These are phyloP conservation scores for Brienomyrus brachyistius DNA, from an alignment of 2,113 vertebrate genomes.

Conservation along the genomic window DNA sequence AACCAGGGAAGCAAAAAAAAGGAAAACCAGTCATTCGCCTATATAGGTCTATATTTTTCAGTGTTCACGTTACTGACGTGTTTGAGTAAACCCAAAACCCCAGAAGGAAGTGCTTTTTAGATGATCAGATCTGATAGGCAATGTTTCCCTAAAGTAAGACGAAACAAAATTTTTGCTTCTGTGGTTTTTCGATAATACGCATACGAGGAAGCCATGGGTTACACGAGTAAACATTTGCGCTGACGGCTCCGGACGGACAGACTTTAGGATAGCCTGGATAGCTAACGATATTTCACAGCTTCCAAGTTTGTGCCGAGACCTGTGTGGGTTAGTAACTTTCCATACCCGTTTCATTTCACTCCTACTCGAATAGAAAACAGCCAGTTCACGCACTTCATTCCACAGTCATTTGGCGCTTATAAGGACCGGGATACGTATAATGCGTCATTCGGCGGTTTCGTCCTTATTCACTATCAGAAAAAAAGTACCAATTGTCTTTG, in stretches of 20 bases:
- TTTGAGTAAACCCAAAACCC: constrained; percentile 9
- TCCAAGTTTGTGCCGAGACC: not conserved
- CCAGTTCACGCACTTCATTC: not conserved
- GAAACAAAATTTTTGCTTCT: not conserved
- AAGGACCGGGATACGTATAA: not conserved
- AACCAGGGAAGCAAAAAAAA: not conserved
- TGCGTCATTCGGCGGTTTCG: not conserved
- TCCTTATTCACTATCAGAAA: not conserved
- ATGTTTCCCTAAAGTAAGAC: constrained; percentile 1
- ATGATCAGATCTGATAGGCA: constrained; percentile 18
- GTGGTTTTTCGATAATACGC: not conserved
- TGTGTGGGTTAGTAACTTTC: not conserved
- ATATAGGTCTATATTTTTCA: not conserved
- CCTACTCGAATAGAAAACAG: too few relatives aligned
- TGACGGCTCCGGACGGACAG: not conserved
- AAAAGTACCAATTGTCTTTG: not conserved
- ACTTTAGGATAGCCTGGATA: not conserved
- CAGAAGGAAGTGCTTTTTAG: not conserved
- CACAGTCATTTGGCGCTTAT: not conserved
- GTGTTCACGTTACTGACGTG: not conserved
- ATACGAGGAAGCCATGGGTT: not conserved
- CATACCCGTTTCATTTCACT: too few relatives aligned
- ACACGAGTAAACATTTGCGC: not conserved
- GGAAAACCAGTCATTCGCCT: not conserved
- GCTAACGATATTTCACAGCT: not conserved